Percentiles rank a stretch among this genome's conserved stretches.
These are phyloP conservation scores for Aphis gossypii DNA, from an alignment of 1,140 invertebrate species.

Conservation along the genomic window DNA sequence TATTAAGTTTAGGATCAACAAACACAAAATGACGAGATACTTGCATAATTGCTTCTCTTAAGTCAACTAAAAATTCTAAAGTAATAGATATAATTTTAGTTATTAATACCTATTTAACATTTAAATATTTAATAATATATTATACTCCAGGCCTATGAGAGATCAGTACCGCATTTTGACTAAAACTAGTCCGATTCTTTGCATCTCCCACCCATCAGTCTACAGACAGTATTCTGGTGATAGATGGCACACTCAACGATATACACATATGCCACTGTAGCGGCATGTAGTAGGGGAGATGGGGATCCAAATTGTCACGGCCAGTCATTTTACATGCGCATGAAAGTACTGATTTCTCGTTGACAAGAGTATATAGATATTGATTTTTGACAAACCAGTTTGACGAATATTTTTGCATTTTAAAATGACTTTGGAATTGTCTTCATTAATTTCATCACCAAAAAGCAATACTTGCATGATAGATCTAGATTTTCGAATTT, in stretches of 20 bases:
- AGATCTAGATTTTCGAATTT: constrained; percentile 90
- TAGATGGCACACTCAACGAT: no score
- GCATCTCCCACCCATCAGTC: no score
- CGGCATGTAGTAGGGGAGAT: no score
- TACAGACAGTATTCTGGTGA: no score
- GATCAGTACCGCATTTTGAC: no score
- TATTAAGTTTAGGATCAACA: constrained; percentile 76
- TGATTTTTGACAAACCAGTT: constrained; percentile 68
- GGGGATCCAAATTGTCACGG: no score
- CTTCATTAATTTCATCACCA: constrained; percentile 80
- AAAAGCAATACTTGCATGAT: constrained; percentile 89
- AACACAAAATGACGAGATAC: constrained; percentile 89
- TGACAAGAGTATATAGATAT: neutral
- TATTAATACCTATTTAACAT: neutral
- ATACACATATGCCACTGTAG: no score
- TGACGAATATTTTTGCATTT: constrained; percentile 98
- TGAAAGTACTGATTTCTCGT: no score
- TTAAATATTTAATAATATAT: neutral
- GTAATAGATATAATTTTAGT: neutral
- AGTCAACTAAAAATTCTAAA: constrained; percentile 90
- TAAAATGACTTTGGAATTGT: constrained; percentile 80
- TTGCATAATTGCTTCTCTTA: constrained; percentile 92
- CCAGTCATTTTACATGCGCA: no score
- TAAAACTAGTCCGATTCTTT: no score
- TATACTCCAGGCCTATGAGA: neutral